A percentile compares a stretch with the other conserved stretches of the same genome.
Evolutionary conservation across 2,797 vertebrate species (phyloP).

Genomic region (Sebastes taczanowskii): DNA sequence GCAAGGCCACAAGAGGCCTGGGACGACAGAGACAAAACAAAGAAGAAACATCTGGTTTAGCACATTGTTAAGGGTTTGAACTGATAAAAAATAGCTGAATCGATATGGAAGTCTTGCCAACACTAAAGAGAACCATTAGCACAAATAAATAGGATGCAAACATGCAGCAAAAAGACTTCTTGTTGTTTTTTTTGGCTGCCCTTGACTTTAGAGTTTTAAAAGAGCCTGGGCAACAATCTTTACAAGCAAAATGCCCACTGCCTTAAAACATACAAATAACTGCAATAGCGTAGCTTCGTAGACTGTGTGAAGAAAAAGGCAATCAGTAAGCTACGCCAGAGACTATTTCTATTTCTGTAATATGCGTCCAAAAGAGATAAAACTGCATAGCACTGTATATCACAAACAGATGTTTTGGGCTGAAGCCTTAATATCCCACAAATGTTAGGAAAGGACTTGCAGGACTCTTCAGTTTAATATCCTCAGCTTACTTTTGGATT

Average conservation of each 20-base stretch:
- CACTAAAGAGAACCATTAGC: background rate
- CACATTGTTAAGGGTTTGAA: background rate
- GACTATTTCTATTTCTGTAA: slow-evolving; percentile 42
- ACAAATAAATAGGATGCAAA: background rate
- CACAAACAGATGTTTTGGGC: slow-evolving; percentile 73
- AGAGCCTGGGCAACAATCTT: background rate
- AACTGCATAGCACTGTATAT: slow-evolving; percentile 64
- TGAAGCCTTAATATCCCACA: slow-evolving; percentile 33
- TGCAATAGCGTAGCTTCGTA: background rate
- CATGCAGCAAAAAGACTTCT: background rate
- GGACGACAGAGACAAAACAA: background rate
- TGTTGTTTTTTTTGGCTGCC: background rate
- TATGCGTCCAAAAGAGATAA: slow-evolving; percentile 64
- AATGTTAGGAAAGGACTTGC: slow-evolving; percentile 31
- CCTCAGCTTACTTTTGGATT: slow-evolving; percentile 1
- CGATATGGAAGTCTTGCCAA: background rate
- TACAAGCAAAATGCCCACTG: background rate
- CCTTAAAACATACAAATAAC: background rate
- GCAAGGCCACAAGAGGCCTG: slow-evolving; percentile 18
- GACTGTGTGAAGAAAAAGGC: slow-evolving; percentile 21
- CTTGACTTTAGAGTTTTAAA: background rate
- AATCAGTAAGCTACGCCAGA: slow-evolving; percentile 34
- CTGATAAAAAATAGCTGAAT: slow-evolving; percentile 14
- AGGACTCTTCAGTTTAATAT: slow-evolving; percentile 15
- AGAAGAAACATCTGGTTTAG: slow-evolving; percentile 50